These are phyloP conservation scores for Phataginus tetradactyla DNA, from an alignment of 2,797 vertebrate genomes.

Conservation along the genomic window DNA sequence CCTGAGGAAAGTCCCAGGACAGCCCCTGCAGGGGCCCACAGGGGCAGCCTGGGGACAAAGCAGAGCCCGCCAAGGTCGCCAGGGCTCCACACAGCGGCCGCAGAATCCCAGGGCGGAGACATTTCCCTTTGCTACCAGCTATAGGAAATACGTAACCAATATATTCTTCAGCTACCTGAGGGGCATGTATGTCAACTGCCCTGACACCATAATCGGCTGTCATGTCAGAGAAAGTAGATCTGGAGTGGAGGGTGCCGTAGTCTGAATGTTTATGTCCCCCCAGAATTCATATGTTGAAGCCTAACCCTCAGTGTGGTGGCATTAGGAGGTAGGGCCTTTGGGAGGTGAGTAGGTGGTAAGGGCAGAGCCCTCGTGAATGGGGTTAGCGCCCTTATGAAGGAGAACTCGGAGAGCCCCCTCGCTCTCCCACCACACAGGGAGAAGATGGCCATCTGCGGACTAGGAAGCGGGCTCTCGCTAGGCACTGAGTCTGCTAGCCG, in stretches of 20 bases:
- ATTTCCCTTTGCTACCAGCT: background rate
- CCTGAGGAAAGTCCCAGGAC: background rate
- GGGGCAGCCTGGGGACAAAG: background rate
- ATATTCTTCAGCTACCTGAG: background rate
- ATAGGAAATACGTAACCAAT: background rate
- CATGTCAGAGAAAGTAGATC: background rate
- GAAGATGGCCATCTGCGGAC: accelerated
- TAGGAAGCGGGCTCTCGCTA: background rate
- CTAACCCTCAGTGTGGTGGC: background rate
- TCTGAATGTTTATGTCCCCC: background rate
- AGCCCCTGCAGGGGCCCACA: background rate
- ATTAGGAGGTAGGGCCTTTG: background rate
- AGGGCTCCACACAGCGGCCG: background rate
- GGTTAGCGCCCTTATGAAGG: background rate
- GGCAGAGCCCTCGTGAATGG: background rate
- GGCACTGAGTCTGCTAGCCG: background rate
- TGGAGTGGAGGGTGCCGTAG: background rate
- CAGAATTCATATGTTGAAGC: background rate
- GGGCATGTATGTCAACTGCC: background rate
- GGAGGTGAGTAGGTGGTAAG: background rate
- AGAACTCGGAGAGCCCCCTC: background rate
- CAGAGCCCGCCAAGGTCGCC: accelerated
- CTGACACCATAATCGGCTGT: background rate
- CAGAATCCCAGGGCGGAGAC: background rate
- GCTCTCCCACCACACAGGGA: background rate